These are phyloP conservation scores for Sigmodon hispidus DNA, from an alignment of 2,113 vertebrate species.

Conservation along the genomic window DNA sequence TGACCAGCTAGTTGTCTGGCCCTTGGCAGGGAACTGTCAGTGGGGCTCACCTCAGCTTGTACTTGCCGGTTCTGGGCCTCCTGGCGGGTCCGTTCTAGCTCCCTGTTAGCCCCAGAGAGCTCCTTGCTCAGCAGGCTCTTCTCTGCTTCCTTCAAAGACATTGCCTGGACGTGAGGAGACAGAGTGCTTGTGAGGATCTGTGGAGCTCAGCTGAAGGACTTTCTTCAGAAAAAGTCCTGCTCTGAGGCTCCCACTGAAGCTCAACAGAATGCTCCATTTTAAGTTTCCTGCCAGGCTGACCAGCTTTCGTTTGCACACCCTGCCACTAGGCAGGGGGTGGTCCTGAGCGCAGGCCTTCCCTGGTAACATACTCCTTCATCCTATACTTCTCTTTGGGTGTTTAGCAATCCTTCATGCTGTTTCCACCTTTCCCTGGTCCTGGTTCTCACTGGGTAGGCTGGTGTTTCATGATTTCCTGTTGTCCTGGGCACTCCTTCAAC, in stretches of 20 bases:
- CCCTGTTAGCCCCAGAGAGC: constrained; percentile 80
- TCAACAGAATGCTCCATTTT: accelerated
- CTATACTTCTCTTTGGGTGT: accelerated
- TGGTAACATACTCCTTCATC: accelerated
- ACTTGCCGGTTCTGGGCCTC: constrained; percentile 84
- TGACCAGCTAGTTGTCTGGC: not conserved
- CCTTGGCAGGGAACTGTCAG: not conserved
- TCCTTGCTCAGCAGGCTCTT: constrained; percentile 82
- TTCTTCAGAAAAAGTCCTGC: too few relatives aligned
- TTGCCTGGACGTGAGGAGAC: constrained; percentile 79
- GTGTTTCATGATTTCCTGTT: not conserved
- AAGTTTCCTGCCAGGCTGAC: too few relatives aligned
- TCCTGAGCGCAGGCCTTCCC: not conserved
- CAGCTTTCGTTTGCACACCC: not conserved
- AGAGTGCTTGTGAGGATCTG: not conserved
- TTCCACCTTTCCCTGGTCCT: too few relatives aligned
- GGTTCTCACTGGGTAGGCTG: not conserved
- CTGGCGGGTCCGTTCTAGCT: constrained; percentile 78
- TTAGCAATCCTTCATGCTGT: accelerated
- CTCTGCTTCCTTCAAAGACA: constrained; percentile 88
- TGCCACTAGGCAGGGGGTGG: not conserved
- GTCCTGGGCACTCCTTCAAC: not conserved
- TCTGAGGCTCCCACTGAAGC: not conserved
- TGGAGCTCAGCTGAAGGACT: too few relatives aligned
- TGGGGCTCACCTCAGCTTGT: constrained; percentile 86